Base-by-base conservation (phyloP, 2,113 vertebrate species). In the Cyanoramphus novaezelandiae region DNA sequence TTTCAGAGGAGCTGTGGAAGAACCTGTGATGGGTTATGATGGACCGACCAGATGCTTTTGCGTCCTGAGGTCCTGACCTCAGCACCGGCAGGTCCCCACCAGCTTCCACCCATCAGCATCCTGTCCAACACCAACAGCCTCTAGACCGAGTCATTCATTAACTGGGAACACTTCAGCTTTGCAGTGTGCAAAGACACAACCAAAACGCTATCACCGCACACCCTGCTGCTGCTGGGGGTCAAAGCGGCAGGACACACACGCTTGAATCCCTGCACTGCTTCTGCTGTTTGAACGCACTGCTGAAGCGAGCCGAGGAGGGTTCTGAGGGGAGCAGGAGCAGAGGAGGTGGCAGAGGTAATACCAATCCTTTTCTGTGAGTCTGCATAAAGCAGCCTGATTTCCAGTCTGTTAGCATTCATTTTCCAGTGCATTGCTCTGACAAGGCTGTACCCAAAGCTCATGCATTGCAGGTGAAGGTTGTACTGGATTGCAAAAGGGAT, bases 191-290 rank as follows among this genome's bases (percentile, higher is more conserved):
- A 55, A 20, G 53, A 55, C 29, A 55, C 29, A 31, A 17, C 4
- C 1, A 4, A 39, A 7, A 24, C 14, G 8, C 7, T 13, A 3
- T 3, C 14, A 14, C 7, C 6, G 31, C 44, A 3, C 2, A 4
- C 9, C 14, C 53, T 21, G 1, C 3, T 20, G 25, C 78, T n/a
- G 49, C 31, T 0, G n/a, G 0, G 25, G 35, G 13, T 14, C 52
- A 12, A 70, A 47, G 50, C 27, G 7, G 35, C 15, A 2, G 50
- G 19, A 20, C 69, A 15, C 55, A 2, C 2, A 12, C 17, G 33
- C 37, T 3, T 6, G 5, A n/a, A 19, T 49, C 20, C 33, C 43
- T 3, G 18, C 1, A 11, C 3, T 11, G 5, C 6, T 59, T 16
- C 35, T 50, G 57, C 41, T n/a, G 0, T 3, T 35, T 67, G 15